These are phyloP conservation scores for Drosophila neonasuta DNA, from an alignment of 2,888 invertebrate species.

Conservation along the genomic window DNA sequence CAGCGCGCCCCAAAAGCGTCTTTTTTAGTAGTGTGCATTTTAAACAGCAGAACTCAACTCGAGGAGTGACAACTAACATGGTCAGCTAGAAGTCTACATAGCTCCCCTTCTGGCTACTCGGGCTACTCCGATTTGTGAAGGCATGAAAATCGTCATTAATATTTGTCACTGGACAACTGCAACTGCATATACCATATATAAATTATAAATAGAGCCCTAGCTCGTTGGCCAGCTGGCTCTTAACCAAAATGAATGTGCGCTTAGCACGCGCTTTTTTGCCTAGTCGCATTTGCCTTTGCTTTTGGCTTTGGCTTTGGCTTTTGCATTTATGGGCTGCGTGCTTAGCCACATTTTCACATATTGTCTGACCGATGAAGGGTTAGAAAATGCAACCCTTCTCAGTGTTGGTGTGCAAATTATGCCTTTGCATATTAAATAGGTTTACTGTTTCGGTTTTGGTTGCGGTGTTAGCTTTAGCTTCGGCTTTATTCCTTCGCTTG, in stretches of 20 bases:
- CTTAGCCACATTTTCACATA: constrained; percentile 66
- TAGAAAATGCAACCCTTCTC: constrained; percentile 67
- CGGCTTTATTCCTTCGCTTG: constrained; percentile 2
- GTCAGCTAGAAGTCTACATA: background rate
- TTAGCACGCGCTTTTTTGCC: constrained; percentile 61
- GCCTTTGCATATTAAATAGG: constrained; percentile 76
- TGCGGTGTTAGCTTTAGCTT: constrained; percentile 8
- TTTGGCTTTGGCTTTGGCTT: constrained; percentile 12
- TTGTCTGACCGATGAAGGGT: constrained; percentile 56
- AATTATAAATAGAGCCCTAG: constrained; percentile 48
- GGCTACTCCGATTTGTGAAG: constrained; percentile 59
- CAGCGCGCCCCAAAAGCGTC: constrained; percentile 39
- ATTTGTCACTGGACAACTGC: constrained; percentile 79
- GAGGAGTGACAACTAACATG: constrained; percentile 33
- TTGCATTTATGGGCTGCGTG: constrained; percentile 54
- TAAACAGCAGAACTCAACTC: constrained; percentile 47
- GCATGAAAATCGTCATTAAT: constrained; percentile 80
- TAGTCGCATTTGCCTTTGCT: background rate
- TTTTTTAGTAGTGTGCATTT: constrained; percentile 58
- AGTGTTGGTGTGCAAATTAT: constrained; percentile 68
- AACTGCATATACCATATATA: constrained; percentile 51
- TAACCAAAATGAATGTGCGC: constrained; percentile 68
- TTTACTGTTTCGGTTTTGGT: constrained; percentile 15
- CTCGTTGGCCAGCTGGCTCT: constrained; percentile 44
- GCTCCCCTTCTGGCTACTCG: background rate